Evolutionary conservation across 2,888 invertebrate species (phyloP), one percentile per base, ranked within the genome.

Genomic region (Dorcus hopei): DNA sequence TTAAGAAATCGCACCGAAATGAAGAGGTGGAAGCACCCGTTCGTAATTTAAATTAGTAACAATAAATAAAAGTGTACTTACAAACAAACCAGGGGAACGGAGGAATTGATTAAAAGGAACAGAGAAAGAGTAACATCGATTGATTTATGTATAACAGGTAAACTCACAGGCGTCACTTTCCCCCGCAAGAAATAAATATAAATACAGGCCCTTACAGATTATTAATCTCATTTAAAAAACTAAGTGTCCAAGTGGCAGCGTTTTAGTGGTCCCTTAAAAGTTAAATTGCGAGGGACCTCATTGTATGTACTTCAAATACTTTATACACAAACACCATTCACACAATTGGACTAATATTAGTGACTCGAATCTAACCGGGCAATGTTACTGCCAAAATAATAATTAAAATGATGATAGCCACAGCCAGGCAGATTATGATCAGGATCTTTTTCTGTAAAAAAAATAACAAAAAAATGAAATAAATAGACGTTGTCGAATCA

Each of bases 361-460:
- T 45, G 45, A 45, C 45, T 45, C 45, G 45, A 45, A 58, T 49
- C 58, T 58, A 58, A 55, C 55, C 38, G 5, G 60, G 60, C 39
- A 60, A 49, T 51, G 54, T 40, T 43, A 78, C 71, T 64, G 82
- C 80, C 75, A 90, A 84, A 80, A 89, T 80, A 80, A 90, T 85
- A 82, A 87, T 84, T 82, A 90, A 84, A 82, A 90, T 86, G 82
- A 87, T 82, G 86, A 87, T 81, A 80, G 87, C 85, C 80, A 90
- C 82, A 79, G 86, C 82, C 82, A 90, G 85, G 87, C 91, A 91
- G 85, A 90, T 87, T 81, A 89, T 85, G 85, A 91, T 90, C 87
- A 90, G 86, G 86, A 91, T 88, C 86, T 89, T 88, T 90, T 91
- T 91, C 91, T 91, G 90, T 78, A 86, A 89, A 82, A 80, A 83